Conservation (phyloP, 1,140 invertebrate species). For the Pogonus chalceus region DNA sequence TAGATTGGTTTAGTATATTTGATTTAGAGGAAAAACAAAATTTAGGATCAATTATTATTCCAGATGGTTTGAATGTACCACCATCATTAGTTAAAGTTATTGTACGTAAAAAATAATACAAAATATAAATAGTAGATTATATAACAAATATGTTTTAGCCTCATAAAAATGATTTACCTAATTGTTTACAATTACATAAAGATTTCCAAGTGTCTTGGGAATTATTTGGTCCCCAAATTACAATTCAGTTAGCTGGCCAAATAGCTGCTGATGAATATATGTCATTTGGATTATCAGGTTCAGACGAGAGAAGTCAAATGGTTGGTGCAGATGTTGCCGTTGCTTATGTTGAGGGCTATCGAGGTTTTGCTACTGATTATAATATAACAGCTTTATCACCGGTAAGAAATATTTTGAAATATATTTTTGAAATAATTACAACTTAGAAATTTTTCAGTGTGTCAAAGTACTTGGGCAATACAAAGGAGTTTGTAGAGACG, state of each 20-base stretch:
- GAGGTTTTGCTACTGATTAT: slow-evolving; percentile 69
- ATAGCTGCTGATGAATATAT: slow-evolving; percentile 69
- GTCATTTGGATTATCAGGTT: slow-evolving; percentile 78
- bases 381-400: slow-evolving; percentile 76
- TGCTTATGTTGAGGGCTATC: slow-evolving; percentile 59
- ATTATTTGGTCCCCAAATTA: slow-evolving; percentile 80
- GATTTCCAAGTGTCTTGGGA: slow-evolving; percentile 80
- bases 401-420: slow-evolving; percentile 38
- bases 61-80: slow-evolving; percentile 73
- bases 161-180: slow-evolving; percentile 54
- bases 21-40: slow-evolving; percentile 61
- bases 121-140: slow-evolving; percentile 1
- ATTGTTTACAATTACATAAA: slow-evolving; percentile 77
- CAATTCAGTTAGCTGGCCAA: slow-evolving; percentile 75
- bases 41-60: slow-evolving; percentile 69
- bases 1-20: slow-evolving; percentile 77
- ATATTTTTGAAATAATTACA: slow-evolving; percentile 9
- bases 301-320: slow-evolving; percentile 61
- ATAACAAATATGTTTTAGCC: slow-evolving; percentile 29
- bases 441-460: slow-evolving; percentile 59
- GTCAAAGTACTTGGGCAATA: slow-evolving; percentile 74
- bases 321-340: slow-evolving; percentile 75
- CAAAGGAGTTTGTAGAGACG: slow-evolving; percentile 77
- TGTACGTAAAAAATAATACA: slow-evolving; percentile 21
- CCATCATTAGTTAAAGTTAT: slow-evolving; percentile 61